Conservation (phyloP, 2,888 invertebrate genomes). For the Drosophila helvetica region DNA sequence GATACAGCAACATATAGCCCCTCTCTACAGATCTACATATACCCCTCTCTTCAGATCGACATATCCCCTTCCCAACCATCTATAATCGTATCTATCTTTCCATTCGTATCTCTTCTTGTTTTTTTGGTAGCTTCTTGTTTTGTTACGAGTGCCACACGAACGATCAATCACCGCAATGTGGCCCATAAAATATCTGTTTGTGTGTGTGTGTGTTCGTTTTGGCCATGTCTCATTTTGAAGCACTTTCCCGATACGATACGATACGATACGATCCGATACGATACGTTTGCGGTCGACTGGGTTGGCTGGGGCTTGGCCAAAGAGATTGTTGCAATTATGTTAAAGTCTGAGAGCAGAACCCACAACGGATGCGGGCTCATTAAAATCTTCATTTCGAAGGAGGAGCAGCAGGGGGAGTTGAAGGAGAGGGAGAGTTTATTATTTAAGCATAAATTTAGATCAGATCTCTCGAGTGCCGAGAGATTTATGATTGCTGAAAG, state of each 20-base stretch:
- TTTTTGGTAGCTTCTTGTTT: slow-evolving; percentile 31
- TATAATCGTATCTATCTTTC: background rate
- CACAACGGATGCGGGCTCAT: slow-evolving; percentile 57
- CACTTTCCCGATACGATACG: background rate
- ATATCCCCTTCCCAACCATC: background rate
- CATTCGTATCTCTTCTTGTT: background rate
- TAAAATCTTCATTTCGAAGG: slow-evolving; percentile 24
- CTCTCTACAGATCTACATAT: background rate
- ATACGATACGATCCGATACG: too few relatives aligned
- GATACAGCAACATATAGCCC: too few relatives aligned
- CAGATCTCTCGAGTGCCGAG: slow-evolving; percentile 46
- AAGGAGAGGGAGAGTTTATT: slow-evolving; percentile 25
- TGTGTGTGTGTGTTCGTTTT: slow-evolving; percentile 15
- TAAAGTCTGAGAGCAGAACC: slow-evolving; percentile 39
- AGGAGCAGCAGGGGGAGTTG: slow-evolving; percentile 20
- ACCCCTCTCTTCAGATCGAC: background rate
- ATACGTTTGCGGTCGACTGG: slow-evolving; percentile 7
- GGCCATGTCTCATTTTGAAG: slow-evolving; percentile 35
- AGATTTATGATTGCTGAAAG: slow-evolving; percentile 45
- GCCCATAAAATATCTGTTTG: slow-evolving; percentile 27
- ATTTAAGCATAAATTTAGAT: slow-evolving; percentile 58
- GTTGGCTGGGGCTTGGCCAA: slow-evolving; percentile 45
- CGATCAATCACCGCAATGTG: slow-evolving; percentile 67
- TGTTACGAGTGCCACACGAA: slow-evolving; percentile 58
- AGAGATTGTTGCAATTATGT: slow-evolving; percentile 66